Evolutionary conservation across 2,113 vertebrate species (phyloP).

Genomic region (Poeciliopsis prolifica): DNA sequence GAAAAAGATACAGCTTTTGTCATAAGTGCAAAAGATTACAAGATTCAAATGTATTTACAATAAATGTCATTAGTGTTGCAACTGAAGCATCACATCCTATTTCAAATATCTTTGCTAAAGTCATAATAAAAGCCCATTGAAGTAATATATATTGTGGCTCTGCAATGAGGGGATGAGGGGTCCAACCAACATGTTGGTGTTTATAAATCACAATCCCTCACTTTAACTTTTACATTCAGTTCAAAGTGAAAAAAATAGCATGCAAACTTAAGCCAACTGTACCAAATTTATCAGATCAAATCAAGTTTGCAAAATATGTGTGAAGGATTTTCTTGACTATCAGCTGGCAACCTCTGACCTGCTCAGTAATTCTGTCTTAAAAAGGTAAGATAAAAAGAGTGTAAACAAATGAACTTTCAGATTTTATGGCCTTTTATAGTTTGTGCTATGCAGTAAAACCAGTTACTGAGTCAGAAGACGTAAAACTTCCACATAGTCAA

Average conservation of each 20-base stretch:
- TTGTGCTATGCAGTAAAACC: neutral
- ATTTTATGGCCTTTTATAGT: constrained; percentile 15
- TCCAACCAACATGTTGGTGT: neutral
- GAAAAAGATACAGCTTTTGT: neutral
- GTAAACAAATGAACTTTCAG: constrained; percentile 17
- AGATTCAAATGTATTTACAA: neutral
- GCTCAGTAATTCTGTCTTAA: constrained; percentile 5
- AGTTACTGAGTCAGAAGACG: neutral
- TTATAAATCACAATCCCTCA: neutral
- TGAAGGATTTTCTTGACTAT: neutral
- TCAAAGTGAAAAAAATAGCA: neutral
- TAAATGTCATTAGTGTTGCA: neutral
- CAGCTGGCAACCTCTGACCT: neutral
- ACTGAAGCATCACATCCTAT: neutral
- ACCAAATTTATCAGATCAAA: neutral
- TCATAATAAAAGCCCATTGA: neutral
- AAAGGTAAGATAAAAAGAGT: constrained; percentile 17
- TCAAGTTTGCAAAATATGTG: neutral
- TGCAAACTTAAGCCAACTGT: neutral
- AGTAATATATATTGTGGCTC: neutral
- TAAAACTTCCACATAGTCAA: neutral
- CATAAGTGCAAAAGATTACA: neutral
- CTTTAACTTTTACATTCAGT: neutral
- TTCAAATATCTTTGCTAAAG: neutral
- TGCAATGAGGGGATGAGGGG: neutral